Conservation (phyloP, 2,113 vertebrate genomes). For the Hemiprocne comata region DNA sequence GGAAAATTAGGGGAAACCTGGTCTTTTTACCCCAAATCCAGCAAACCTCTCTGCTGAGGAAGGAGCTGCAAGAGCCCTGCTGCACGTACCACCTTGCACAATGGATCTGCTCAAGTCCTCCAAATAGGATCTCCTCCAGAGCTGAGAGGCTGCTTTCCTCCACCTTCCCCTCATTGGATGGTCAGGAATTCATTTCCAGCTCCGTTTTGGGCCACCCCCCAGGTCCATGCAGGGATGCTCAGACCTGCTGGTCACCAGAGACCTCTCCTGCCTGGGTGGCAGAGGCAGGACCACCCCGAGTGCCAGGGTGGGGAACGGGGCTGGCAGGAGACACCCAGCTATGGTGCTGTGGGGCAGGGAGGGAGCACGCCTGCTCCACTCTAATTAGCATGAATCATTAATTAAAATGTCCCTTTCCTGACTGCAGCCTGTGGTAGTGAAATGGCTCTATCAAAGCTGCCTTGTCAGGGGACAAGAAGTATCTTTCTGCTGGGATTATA, state of each 20-base stretch:
- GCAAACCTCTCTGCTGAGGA: rapidly evolving
- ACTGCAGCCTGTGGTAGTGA: background rate
- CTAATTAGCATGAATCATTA: background rate
- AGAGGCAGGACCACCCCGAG: rapidly evolving
- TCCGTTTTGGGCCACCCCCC: rapidly evolving
- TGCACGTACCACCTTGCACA: rapidly evolving
- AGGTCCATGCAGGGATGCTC: background rate
- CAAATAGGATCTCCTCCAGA: background rate
- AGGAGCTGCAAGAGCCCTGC: background rate
- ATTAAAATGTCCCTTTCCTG: background rate
- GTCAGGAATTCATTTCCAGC: background rate
- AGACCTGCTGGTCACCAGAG: background rate
- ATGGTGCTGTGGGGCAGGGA: background rate
- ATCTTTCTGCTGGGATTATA: slow-evolving; percentile 18
- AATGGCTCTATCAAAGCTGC: slow-evolving; percentile 21
- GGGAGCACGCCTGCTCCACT: rapidly evolving
- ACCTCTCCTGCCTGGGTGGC: background rate
- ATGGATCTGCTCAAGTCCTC: background rate
- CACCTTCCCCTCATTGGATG: background rate
- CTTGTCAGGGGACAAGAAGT: slow-evolving; percentile 20
- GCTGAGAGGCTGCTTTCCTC: background rate
- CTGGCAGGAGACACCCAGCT: rapidly evolving
- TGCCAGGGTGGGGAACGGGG: background rate
- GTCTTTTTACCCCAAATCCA: background rate
- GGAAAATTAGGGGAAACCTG: background rate